Percentiles rank a stretch among this genome's conserved stretches.
These are phyloP conservation scores for Cetonia aurata DNA, from an alignment of 2,888 invertebrate genomes.

Conservation along the genomic window DNA sequence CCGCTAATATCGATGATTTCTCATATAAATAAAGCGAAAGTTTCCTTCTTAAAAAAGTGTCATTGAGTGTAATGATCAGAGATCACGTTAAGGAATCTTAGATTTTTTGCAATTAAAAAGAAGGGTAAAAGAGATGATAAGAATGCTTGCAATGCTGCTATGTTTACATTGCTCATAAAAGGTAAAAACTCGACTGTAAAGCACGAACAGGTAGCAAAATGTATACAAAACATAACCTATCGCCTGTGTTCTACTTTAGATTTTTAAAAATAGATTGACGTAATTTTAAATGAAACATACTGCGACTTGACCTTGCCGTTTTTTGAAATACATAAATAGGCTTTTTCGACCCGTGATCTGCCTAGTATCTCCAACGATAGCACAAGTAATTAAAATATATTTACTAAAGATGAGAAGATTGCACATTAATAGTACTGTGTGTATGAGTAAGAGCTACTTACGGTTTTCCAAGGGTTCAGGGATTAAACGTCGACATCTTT, in stretches of 20 bases:
- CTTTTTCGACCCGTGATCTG: no score
- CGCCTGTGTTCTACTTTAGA: neutral
- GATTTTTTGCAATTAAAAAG: neutral
- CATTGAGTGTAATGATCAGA: no score
- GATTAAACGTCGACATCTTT: neutral
- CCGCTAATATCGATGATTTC: neutral
- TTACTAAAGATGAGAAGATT: constrained; percentile 3
- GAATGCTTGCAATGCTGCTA: neutral
- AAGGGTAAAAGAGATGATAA: neutral
- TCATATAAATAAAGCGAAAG: neutral
- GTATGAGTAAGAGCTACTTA: neutral
- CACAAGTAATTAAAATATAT: constrained; percentile 9
- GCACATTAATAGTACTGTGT: neutral
- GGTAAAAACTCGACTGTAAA: constrained; percentile 42
- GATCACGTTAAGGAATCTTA: constrained; percentile 10
- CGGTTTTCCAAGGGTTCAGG: neutral
- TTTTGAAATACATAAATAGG: neutral
- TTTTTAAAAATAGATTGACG: constrained; percentile 41
- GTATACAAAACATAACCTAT: constrained; percentile 42
- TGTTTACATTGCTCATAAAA: constrained; percentile 44
- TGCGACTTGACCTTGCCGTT: constrained; percentile 42
- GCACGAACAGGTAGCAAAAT: constrained; percentile 41
- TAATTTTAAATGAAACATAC: constrained; percentile 33
- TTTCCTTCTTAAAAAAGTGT: neutral
- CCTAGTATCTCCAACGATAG: neutral